Evolutionary conservation across 2,888 invertebrate species (phyloP).

Genomic region (Phortica okadai): DNA sequence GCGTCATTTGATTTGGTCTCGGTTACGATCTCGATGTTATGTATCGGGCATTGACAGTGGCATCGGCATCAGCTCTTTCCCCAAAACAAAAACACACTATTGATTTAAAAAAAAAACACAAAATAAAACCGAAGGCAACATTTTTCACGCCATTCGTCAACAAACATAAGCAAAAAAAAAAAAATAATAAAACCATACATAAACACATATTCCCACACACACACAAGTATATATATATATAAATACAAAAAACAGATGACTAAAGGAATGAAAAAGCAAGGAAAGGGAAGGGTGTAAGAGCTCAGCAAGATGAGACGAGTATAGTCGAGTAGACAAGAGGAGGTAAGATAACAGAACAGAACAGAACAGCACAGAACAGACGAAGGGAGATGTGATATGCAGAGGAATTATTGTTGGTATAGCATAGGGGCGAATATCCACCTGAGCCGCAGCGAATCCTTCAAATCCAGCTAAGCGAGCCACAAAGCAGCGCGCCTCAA

Average conservation of each 20-base stretch:
- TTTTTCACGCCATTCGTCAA: conserved; percentile 12
- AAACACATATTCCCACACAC: neutral
- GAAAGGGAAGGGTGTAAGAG: neutral
- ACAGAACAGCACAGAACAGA: neutral
- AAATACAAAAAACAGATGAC: neutral
- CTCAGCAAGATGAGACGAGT: neutral
- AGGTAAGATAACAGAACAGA: neutral
- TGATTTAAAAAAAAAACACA: neutral
- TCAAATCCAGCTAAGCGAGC: conserved; percentile 7
- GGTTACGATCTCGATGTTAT: neutral
- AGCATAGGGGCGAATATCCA: neutral
- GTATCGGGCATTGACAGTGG: too few species aligned
- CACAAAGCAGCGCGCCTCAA: neutral
- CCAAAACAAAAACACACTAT: neutral
- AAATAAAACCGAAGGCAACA: neutral
- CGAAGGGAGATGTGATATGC: neutral
- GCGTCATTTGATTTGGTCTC: neutral
- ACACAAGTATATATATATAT: neutral
- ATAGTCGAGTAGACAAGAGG: too few species aligned
- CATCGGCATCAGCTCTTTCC: too few species aligned
- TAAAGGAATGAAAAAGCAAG: neutral
- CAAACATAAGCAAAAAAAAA: neutral
- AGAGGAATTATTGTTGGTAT: neutral
- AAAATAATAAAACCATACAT: neutral
- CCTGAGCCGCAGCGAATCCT: neutral